Evolutionary conservation across 37 sponge, comb jelly and placozoan species (phyloP), one percentile per base, ranked within the genome.

Genomic region (Hormiphora californensis): DNA sequence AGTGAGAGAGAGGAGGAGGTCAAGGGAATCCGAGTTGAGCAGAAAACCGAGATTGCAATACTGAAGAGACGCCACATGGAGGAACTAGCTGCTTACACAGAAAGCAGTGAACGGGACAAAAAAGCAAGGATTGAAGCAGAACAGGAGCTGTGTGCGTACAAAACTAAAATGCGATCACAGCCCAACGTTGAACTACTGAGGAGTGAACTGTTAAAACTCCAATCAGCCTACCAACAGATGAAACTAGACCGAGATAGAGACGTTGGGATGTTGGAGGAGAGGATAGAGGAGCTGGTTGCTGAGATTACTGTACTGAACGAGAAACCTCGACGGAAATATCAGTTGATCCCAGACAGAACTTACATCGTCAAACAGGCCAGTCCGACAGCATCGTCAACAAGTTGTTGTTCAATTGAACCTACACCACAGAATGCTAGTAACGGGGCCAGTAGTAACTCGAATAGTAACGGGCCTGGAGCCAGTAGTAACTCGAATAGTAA

Each of bases 311-410:
- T 46, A 8, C 32, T n/a, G 27, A 40, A 40, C 25, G 81, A 73
- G 81, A 73, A 73, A 28, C 43, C 81, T 3, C 12, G 25, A 33
- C 41, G 81, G 25, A 3, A 46, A 17, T 73, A 43, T 33, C 81
- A 73, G 81, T 46, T 73, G 5, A 73, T 73, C 3, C 81, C 81
- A 33, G 81, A 73, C 38, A 39, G 81, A 30, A 33, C 81, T 37
- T 73, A 73, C 46, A 73, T 73, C 27, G 81, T 73, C 38, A 73
- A 73, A 21, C 40, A 27, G 17, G 17, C 81, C 21, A 73, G 39
- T 39, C 81, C 81, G 25, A 73, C 44, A n/a, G 81, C 35, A 4
- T 73, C 81, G 7, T 32, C 32, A 27, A 73, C 36, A 1, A 73
- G 81, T 33, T 43, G 40, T 19, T 43, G 81, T 0, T 73, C 81